Evolutionary conservation across 2,888 invertebrate species (phyloP), one percentile per base, ranked within the genome.

Genomic region (Proisotoma minuta): DNA sequence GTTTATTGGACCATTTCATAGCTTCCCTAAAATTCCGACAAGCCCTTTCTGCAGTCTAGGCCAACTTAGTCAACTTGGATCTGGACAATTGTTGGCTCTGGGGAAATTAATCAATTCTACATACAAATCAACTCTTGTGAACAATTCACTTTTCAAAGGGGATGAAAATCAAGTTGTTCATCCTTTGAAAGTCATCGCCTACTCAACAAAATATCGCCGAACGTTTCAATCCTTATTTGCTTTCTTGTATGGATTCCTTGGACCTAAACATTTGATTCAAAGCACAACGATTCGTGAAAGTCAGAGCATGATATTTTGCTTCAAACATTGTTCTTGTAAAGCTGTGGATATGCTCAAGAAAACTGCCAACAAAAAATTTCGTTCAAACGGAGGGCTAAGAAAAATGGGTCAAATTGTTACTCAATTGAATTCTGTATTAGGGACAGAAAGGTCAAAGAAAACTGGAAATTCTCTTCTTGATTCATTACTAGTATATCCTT

Each of bases 151-250:
- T 22, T 59, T 62, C 34, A 58, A 51, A 28, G 47, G 48, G 28
- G 62, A 57, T 39, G 62, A 54, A 52, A 10, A 18, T 10, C 22
- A 20, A 15, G 12, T n/a, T 8, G n/a, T 20, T 8, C 20, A 15
- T 28, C 76, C 34, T 72, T 75, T 52, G 69, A 75, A 59, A 72
- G 72, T 69, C 68, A 74, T 23, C 68, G 78, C 28, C 65, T 79
- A 53, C 65, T 73, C 64, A 61, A 73, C 23, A 69, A 71, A 39
- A 47, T 93, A 91, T 77, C 79, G 92, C 1, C 83, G 97, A 74
- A 96, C 96, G 20, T 91, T 90, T 75, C 95, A 95, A 79, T 94
- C 94, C 73, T 87, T 90, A 0, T 81, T 91, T 71, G 91, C 91
- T 0, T 82, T 91, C 71, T 77, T 90, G 2, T 89, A 85, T 75